These are phyloP conservation scores for Protobothrops mucrosquamatus DNA, from an alignment of 2,113 vertebrate genomes.

Conservation along the genomic window DNA sequence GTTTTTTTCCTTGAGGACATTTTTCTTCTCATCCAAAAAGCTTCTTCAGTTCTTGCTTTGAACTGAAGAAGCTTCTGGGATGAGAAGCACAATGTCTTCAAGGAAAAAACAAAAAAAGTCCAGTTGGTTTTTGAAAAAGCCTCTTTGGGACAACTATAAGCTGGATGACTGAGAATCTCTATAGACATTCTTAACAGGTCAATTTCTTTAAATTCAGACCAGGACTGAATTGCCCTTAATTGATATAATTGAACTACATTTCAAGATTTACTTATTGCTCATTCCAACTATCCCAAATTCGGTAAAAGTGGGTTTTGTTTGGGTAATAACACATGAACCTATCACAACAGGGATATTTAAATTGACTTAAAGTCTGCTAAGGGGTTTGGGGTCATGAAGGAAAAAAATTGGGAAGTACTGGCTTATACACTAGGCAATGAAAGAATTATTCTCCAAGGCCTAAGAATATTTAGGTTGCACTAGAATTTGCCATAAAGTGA, in stretches of 20 bases:
- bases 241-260: neutral
- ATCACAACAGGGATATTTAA: neutral
- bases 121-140: neutral
- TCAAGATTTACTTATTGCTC: neutral
- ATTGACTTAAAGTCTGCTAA: neutral
- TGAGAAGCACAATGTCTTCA: neutral
- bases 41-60: neutral
- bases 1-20: neutral
- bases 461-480: neutral
- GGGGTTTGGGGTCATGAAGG: neutral
- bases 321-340: neutral
- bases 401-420: neutral
- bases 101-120: neutral
- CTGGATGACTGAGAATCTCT: too few species aligned
- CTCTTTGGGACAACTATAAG: neutral
- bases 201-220: neutral
- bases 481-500: neutral
- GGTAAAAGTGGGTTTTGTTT: neutral
- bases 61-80: neutral
- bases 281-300: neutral
- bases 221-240: neutral
- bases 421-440: neutral
- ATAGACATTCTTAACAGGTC: neutral
- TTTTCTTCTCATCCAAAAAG: neutral
- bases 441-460: neutral